These are phyloP conservation scores for Jaculus jaculus DNA, from an alignment of 2,113 vertebrate species.

Conservation along the genomic window DNA sequence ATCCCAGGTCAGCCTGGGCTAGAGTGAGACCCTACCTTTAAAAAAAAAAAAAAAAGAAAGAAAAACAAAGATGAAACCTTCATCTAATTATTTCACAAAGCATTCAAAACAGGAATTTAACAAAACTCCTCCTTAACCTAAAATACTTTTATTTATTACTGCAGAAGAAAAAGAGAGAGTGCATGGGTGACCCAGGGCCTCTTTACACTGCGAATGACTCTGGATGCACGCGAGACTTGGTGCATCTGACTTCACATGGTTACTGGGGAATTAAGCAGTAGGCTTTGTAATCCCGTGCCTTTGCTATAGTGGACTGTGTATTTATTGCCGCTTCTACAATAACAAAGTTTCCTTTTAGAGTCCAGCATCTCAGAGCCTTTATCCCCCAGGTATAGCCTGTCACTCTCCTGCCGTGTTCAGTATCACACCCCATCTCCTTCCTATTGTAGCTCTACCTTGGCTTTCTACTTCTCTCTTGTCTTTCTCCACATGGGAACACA, in stretches of 20 bases:
- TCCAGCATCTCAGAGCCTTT: background rate
- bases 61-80: background rate
- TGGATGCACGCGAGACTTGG: too few species aligned
- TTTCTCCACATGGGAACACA: background rate
- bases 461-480: background rate
- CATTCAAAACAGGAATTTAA: background rate
- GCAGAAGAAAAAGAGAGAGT: too few species aligned
- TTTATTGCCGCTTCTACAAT: background rate
- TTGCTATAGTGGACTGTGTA: background rate
- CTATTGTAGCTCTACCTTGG: background rate
- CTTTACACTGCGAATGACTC: too few species aligned
- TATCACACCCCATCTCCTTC: background rate
- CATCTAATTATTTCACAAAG: background rate
- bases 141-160: too few species aligned
- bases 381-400: accelerated
- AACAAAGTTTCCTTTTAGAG: background rate
- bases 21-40: too few species aligned
- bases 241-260: too few species aligned
- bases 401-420: background rate
- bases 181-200: too few species aligned
- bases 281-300: too few species aligned
- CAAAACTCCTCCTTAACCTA: background rate
- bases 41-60: too few species aligned
- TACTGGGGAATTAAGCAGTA: too few species aligned
- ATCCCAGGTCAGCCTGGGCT: too few species aligned